Conservation (phyloP, 2,113 vertebrate genomes). For the Pomatostomus ruficeps region DNA sequence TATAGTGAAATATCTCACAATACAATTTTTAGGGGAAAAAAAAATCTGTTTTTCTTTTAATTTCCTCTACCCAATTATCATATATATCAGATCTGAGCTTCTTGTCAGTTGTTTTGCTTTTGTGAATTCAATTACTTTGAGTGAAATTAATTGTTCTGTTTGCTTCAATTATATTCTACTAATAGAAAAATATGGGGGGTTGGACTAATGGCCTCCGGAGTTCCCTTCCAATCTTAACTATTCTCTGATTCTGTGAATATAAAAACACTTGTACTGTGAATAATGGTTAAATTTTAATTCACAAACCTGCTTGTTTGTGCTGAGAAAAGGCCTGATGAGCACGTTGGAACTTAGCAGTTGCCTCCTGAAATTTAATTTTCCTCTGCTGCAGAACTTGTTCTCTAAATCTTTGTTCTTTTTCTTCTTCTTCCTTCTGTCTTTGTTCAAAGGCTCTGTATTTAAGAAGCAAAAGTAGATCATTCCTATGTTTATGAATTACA, state of each 20-base stretch:
- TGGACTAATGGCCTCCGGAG: not conserved
- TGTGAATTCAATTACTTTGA: not conserved
- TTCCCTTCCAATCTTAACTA: not conserved
- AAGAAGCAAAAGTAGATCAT: not conserved
- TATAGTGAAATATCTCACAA: not conserved
- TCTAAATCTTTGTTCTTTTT: constrained; percentile 79
- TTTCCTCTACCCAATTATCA: not conserved
- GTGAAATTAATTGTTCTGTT: not conserved
- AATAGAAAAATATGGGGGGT: not conserved
- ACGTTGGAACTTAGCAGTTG: constrained; percentile 87
- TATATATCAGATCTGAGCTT: not conserved
- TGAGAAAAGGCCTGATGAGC: constrained; percentile 77
- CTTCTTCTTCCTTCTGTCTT: constrained; percentile 75
- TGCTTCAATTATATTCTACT: not conserved
- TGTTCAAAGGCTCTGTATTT: constrained; percentile 83
- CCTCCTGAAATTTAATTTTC: constrained; percentile 80
- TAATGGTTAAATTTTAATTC: not conserved
- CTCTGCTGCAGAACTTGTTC: constrained; percentile 84
- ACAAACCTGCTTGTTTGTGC: constrained; percentile 73
- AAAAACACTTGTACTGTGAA: not conserved
- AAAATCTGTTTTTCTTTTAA: not conserved
- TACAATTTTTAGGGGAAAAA: not conserved
- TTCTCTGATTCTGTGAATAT: not conserved
- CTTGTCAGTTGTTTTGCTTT: not conserved
- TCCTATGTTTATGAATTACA: not conserved